Evolutionary conservation across 2,888 invertebrate genomes (phyloP).

Genomic region (Aplocera efformata): DNA sequence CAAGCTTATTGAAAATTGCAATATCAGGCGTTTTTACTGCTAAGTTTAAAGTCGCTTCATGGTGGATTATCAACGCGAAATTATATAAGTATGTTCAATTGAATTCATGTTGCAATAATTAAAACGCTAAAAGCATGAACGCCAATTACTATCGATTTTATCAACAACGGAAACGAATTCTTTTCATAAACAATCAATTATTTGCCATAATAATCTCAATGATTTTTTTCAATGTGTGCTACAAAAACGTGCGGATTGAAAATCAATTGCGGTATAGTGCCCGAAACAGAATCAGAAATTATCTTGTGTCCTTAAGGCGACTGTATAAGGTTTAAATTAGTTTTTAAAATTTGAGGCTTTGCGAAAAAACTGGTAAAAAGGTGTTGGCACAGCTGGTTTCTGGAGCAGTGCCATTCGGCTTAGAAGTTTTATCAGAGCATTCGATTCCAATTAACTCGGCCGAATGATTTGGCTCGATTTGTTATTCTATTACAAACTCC

Average conservation of each 20-base stretch:
- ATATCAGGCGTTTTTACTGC: too few species aligned
- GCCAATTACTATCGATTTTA: constrained; percentile 47
- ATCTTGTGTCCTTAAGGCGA: constrained; percentile 1
- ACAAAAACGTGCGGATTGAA: constrained; percentile 48
- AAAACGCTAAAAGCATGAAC: constrained; percentile 33
- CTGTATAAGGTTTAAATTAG: constrained; percentile 19
- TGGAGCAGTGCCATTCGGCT: constrained; percentile 40
- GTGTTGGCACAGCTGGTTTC: constrained; percentile 58
- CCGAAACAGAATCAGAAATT: constrained; percentile 9
- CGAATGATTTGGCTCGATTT: constrained; percentile 13
- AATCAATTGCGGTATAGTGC: constrained; percentile 31
- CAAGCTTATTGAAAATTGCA: too few species aligned
- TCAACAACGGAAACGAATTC: constrained; percentile 39
- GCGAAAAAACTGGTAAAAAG: constrained; percentile 46
- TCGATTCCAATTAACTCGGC: constrained; percentile 17
- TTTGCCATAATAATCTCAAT: constrained; percentile 46
- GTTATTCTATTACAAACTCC: constrained; percentile 9
- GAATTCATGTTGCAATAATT: constrained; percentile 33
- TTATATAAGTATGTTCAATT: too few species aligned
- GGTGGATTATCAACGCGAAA: too few species aligned
- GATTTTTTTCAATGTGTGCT: constrained; percentile 40
- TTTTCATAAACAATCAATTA: constrained; percentile 47
- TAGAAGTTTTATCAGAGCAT: constrained; percentile 26
- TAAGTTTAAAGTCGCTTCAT: too few species aligned
- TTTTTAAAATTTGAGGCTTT: constrained; percentile 45